A percentile compares a stretch with the other conserved stretches of the same genome.
Evolutionary conservation across 2,113 vertebrate species (phyloP).

Genomic region (Ictalurus punctatus): DNA sequence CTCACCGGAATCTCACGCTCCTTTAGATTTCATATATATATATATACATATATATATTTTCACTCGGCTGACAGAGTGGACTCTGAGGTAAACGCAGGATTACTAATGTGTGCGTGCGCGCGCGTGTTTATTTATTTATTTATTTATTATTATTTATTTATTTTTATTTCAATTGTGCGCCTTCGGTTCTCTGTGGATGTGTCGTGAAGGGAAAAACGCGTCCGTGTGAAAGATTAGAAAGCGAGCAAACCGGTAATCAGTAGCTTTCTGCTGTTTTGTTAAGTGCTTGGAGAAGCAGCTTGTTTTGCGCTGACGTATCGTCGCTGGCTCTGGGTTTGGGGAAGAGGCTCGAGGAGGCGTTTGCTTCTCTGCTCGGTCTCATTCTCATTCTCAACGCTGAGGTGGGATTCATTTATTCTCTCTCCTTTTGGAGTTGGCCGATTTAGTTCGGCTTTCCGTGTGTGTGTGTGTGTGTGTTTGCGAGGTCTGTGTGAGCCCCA

Average conservation of each 20-base stretch:
- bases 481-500: neutral
- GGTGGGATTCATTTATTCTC: neutral
- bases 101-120: slow-evolving; percentile 5
- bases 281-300: slow-evolving; percentile 41
- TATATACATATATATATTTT: neutral
- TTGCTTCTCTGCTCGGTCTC: slow-evolving; percentile 4
- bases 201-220: neutral
- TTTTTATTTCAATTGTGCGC: slow-evolving; percentile 34
- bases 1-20: no score
- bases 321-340: neutral
- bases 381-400: slow-evolving; percentile 11
- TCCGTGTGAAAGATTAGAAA: slow-evolving; percentile 18
- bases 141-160: neutral
- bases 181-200: neutral
- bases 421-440: neutral
- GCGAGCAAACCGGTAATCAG: neutral
- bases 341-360: neutral
- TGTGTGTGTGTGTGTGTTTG: neutral
- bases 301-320: slow-evolving; percentile 20
- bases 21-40: no score
- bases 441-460: neutral
- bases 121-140: no score
- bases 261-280: slow-evolving; percentile 16
- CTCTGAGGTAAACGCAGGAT: slow-evolving; percentile 51
- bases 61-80: slow-evolving; percentile 33